Conservation (phyloP, 1,140 invertebrate species). For the Conus betulinus region DNA sequence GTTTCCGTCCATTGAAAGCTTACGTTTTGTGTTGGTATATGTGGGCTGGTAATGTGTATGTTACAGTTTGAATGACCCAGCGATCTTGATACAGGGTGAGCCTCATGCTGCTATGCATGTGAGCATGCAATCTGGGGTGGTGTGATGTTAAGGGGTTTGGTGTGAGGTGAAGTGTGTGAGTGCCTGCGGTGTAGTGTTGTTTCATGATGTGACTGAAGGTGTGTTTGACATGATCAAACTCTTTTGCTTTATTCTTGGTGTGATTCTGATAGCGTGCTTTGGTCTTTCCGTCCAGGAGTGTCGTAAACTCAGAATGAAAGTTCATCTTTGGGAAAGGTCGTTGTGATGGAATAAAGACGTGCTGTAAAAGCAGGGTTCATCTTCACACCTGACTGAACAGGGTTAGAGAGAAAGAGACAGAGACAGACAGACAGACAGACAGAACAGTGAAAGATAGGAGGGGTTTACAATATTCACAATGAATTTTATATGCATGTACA, state of each 20-base stretch:
- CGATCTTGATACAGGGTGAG: too few relatives aligned
- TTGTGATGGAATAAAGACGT: neutral
- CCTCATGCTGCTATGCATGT: neutral
- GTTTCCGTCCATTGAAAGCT: too few relatives aligned
- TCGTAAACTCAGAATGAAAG: neutral
- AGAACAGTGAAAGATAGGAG: too few relatives aligned
- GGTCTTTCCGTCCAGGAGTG: neutral
- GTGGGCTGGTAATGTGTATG: neutral
- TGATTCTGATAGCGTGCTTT: neutral
- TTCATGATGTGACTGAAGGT: too few relatives aligned
- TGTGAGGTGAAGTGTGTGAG: neutral
- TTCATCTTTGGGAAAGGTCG: neutral
- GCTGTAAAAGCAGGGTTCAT: too few relatives aligned
- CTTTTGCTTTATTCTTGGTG: too few relatives aligned
- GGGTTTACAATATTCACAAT: too few relatives aligned
- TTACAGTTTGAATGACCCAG: neutral
- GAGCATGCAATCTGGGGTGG: neutral
- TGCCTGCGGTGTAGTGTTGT: too few relatives aligned
- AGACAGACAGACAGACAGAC: constrained; percentile 32
- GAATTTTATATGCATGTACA: neutral
- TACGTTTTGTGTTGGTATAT: neutral
- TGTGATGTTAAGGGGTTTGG: neutral
- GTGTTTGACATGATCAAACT: too few relatives aligned
- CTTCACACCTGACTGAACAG: neutral
- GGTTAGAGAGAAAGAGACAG: constrained; percentile 17